Percentiles rank a stretch among this genome's conserved stretches.
These are phyloP conservation scores for Thymelicus lineola DNA, from an alignment of 2,888 invertebrate species.

Conservation along the genomic window DNA sequence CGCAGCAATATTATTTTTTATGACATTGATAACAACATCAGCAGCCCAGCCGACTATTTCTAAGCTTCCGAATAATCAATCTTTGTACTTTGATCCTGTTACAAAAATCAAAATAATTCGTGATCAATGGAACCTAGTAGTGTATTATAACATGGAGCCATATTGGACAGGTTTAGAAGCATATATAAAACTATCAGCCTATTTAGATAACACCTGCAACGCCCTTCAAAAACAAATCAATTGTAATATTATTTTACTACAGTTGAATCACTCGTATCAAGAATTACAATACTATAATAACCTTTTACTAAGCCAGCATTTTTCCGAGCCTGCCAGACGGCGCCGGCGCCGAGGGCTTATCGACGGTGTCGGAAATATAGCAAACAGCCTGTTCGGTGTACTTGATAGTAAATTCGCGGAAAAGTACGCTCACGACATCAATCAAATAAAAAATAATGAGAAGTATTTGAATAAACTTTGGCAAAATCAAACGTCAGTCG, in stretches of 20 bases:
- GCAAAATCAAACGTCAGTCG: slow-evolving; percentile 22
- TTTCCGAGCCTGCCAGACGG: slow-evolving; percentile 2
- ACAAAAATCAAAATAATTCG: slow-evolving; percentile 1
- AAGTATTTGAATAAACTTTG: slow-evolving; percentile 14
- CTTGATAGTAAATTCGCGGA: slow-evolving; percentile 1
- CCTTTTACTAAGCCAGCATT: neutral
- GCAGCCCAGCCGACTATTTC: too few species aligned
- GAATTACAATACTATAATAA: slow-evolving; percentile 5
- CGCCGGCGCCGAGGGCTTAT: too few species aligned
- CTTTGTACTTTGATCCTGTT: too few species aligned
- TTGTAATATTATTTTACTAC: neutral
- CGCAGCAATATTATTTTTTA: too few species aligned
- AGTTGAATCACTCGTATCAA: neutral
- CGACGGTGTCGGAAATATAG: slow-evolving; percentile 5
- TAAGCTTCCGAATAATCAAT: too few species aligned
- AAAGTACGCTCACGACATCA: slow-evolving; percentile 9
- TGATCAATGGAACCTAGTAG: slow-evolving; percentile 7
- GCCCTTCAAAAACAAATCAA: slow-evolving; percentile 8
- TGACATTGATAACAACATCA: too few species aligned
- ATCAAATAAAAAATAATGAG: neutral
- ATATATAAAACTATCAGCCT: slow-evolving; percentile 5
- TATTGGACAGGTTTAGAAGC: slow-evolving; percentile 5
- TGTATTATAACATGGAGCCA: neutral
- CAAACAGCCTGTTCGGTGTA: slow-evolving; percentile 10
- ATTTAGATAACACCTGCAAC: slow-evolving; percentile 1